Evolutionary conservation across 2,797 vertebrate species (phyloP).

Genomic region (Zalophus californianus): DNA sequence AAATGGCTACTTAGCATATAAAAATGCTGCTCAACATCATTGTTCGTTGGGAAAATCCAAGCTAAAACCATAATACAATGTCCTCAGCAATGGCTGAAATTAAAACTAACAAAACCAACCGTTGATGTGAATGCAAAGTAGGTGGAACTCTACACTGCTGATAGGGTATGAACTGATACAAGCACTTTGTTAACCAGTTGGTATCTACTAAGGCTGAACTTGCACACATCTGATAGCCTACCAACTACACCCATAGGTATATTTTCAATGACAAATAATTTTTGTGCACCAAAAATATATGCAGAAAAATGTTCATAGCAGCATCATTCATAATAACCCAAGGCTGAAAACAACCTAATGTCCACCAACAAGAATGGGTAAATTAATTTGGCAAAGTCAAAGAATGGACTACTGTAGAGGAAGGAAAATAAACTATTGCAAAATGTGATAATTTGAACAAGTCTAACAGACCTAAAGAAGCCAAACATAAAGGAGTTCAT

Average conservation of each 20-base stretch:
- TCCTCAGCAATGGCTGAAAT: background rate
- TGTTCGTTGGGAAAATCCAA: background rate
- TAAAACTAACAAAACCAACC: background rate
- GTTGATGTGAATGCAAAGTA: background rate
- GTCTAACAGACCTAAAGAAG: background rate
- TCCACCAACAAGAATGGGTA: background rate
- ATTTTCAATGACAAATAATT: background rate
- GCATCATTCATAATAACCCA: background rate
- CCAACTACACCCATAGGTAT: background rate
- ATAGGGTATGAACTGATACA: background rate
- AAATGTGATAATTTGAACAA: background rate
- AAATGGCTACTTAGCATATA: background rate
- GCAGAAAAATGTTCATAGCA: background rate
- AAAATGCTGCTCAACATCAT: background rate
- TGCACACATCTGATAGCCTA: background rate
- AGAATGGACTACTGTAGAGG: background rate
- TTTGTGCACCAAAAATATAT: background rate
- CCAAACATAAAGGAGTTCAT: background rate
- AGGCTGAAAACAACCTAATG: background rate
- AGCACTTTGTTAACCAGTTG: background rate
- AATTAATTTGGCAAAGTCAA: background rate
- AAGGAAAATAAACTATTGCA: slow-evolving; percentile 6
- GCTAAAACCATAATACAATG: background rate
- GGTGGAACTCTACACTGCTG: background rate
- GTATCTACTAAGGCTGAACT: background rate